Conservation (phyloP, 2,797 vertebrate genomes). For the Pangasius larnaudii region DNA sequence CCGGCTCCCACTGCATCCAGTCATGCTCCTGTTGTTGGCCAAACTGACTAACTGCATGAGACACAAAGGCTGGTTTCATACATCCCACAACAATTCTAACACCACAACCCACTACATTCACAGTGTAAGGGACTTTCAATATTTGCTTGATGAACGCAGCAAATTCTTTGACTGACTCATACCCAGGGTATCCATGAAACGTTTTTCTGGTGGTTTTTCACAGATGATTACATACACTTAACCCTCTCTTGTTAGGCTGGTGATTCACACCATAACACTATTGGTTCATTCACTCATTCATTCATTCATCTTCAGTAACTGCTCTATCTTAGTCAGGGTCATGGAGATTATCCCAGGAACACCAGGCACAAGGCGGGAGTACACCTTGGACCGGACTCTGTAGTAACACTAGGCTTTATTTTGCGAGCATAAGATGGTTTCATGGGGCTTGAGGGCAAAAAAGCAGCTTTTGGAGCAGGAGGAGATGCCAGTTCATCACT, state of each 20-base stretch:
- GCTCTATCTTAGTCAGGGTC: neutral
- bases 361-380: neutral
- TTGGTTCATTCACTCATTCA: neutral
- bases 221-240: neutral
- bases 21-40: neutral
- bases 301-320: slow-evolving; percentile 1
- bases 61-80: neutral
- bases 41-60: neutral
- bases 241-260: neutral
- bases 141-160: neutral
- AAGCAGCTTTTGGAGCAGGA: neutral
- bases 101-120: neutral
- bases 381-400: neutral
- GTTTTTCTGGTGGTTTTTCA: neutral
- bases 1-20: neutral
- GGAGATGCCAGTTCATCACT: neutral
- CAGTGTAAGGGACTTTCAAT: neutral
- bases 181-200: neutral
- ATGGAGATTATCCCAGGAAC: neutral
- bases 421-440: neutral
- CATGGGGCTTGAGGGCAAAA: neutral
- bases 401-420: neutral
- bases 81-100: neutral
- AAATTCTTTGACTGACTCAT: neutral
- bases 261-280: neutral